Evolutionary conservation across 2,888 invertebrate species (phyloP), one percentile per base, ranked within the genome.

Genomic region (Platycheirus albimanus): DNA sequence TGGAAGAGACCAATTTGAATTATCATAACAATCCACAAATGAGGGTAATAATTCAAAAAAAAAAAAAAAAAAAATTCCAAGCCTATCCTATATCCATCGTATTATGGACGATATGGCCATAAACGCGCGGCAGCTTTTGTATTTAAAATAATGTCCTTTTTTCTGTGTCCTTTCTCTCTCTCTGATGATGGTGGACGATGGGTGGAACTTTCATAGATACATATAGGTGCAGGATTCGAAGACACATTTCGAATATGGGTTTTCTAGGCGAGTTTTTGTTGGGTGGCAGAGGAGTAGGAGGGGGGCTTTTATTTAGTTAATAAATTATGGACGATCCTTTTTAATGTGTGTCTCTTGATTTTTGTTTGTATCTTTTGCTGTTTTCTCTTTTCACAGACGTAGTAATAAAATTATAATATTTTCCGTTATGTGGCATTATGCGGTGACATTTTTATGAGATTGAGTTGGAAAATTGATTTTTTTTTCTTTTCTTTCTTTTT

Each of bases 21-120:
- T 85, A 86, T 86, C 85, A 86, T 86, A 86, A 86, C 86, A 85
- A 85, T 86, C 80, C 84, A 63, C 78, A 78, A 83, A 83, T 78
- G 78, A 83, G 78, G 83, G 72, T 56, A 78, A 78, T 83, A 83
- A 83, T 30, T 78, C 83, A 83, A 78, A 83, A 78, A 47, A 38
- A 33, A 72, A 20, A 11, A 45, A 15, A 15, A 10, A 38, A 28
- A 19, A 11, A 41, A 15, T 24, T 51, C 15, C 56, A 30, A 54
- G 28, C 76, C 70, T 71, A 36, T 24, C n/a, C n/a, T n/a, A n/a
- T n/a, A n/a, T n/a, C n/a, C n/a, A 33, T 45, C 43, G 17, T 17
- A 56, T 41, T 20, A n/a, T n/a, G n/a, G n/a, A n/a, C n/a, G 36
- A 56, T 51, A 17, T 17, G 43, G 43, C 30, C 10, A 19, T 61